These are phyloP conservation scores for Xyrichtys novacula DNA, from an alignment of 2,797 vertebrate species.

Conservation along the genomic window DNA sequence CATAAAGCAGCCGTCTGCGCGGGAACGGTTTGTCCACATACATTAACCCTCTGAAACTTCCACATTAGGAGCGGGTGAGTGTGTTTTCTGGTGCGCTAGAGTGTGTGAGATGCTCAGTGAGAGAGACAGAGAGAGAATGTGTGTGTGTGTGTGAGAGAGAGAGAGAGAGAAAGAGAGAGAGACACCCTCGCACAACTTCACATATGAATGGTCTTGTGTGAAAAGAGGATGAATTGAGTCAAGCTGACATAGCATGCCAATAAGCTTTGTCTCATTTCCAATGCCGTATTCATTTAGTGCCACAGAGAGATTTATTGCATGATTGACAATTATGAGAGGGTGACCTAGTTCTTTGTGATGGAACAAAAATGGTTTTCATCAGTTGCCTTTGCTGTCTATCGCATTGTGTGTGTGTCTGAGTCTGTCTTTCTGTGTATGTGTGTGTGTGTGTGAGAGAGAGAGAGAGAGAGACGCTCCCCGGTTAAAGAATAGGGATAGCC, in stretches of 20 bases:
- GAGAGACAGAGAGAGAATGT: constrained; percentile 11
- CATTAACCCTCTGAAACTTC: constrained; percentile 70
- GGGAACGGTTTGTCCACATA: constrained; percentile 77
- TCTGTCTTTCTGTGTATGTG: constrained; percentile 22
- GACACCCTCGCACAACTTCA: constrained; percentile 84
- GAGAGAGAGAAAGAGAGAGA: constrained; percentile 62
- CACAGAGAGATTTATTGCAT: constrained; percentile 93
- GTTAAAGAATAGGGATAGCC: constrained; percentile 77
- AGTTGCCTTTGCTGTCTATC: constrained; percentile 83
- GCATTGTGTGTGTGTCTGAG: constrained; percentile 75
- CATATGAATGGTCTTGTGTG: constrained; percentile 89
- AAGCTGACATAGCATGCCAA: constrained; percentile 92
- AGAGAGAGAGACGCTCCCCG: constrained; percentile 62
- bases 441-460: constrained; percentile 1
- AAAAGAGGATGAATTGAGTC: constrained; percentile 91
- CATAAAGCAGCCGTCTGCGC: constrained; percentile 72
- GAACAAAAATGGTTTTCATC: constrained; percentile 91
- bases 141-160: constrained; percentile 8
- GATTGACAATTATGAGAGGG: constrained; percentile 94
- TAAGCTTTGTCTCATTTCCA: constrained; percentile 93
- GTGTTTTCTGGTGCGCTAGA: constrained; percentile 32
- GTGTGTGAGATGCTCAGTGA: constrained; percentile 28
- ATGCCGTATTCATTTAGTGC: constrained; percentile 90
- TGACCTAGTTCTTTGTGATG: constrained; percentile 91
- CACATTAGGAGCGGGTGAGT: constrained; percentile 55